Evolutionary conservation across 2,797 vertebrate species (phyloP), one percentile per base, ranked within the genome.

Genomic region (Oryzias sinensis): DNA sequence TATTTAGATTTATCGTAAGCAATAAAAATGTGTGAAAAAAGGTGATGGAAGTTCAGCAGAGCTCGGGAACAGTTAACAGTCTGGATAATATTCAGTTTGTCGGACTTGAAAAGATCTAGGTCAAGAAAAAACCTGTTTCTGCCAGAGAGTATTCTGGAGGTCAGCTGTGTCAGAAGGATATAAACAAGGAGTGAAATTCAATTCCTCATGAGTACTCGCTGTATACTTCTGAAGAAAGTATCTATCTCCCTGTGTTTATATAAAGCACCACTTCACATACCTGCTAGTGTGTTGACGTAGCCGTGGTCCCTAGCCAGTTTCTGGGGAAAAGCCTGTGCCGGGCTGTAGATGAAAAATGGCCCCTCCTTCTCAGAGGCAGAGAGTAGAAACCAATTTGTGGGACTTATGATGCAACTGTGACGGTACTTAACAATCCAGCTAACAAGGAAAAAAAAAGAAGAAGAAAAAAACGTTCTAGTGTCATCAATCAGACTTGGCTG

Each of bases 361-460:
- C 16, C 53, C 52, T 13, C 15, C 17, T 8, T 29, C 55, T 57
- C 66, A 18, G 53, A 71, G 53, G 37, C 9, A 33, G 59, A 76
- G 74, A 76, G 70, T 41, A 53, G 68, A 78, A 79, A 77, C 75
- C 80, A 79, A 85, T 85, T 83, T 79, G 66, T 53, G 57, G 53
- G 71, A 82, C 70, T 71, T 46, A 14, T 65, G 68, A 84, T 58
- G 71, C 11, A 7, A 56, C 54, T 69, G 59, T 20, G 62, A 68
- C 59, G 70, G 70, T 52, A 64, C 65, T 41, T 27, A 43, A 50
- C 17, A 44, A 65, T 66, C 62, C 65, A 9, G 16, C 65, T 45
- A 55, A 72, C 62, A 64, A 13, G 18, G 18, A 46, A 1, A 5
- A 70, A 55, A 60, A 46, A 68, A 14, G n/a, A n/a, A 18, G 18